Conservation (phyloP, 2,888 invertebrate species). For the Flexamia atlantica region DNA sequence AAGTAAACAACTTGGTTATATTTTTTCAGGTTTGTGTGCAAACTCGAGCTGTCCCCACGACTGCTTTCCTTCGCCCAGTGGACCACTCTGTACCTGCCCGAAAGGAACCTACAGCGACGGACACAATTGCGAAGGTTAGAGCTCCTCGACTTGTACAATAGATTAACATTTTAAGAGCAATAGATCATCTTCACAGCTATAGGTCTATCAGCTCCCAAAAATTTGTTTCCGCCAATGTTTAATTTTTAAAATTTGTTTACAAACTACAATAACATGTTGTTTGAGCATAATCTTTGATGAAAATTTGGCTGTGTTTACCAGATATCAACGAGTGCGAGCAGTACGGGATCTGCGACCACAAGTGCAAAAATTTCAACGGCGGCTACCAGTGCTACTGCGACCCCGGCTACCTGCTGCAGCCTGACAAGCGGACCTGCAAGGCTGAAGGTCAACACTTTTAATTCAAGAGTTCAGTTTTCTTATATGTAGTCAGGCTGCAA, state of each 20-base stretch:
- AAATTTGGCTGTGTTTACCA: conserved; percentile 56
- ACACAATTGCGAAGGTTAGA: conserved; percentile 16
- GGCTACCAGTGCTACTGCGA: conserved; percentile 82
- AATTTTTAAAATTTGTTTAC: too few species aligned
- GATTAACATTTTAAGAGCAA: too few species aligned
- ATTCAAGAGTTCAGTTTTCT: too few species aligned
- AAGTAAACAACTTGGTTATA: too few species aligned
- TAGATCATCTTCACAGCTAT: too few species aligned
- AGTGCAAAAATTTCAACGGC: conserved; percentile 80
- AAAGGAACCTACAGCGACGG: conserved; percentile 72
- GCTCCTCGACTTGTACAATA: too few species aligned
- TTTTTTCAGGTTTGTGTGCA: conserved; percentile 73
- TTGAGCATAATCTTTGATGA: too few species aligned
- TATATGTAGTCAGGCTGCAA: too few species aligned
- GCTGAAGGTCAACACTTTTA: conserved; percentile 74
- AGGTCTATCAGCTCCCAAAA: too few species aligned
- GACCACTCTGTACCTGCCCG: conserved; percentile 80
- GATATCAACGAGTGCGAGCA: conserved; percentile 70
- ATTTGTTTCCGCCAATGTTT: too few species aligned
- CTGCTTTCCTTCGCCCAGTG: conserved; percentile 76
- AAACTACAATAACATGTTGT: too few species aligned
- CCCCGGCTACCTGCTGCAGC: conserved; percentile 76
- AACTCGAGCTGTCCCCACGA: conserved; percentile 75
- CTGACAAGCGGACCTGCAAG: conserved; percentile 78
- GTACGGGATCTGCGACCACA: conserved; percentile 83